Evolutionary conservation across 2,888 invertebrate genomes (phyloP).

Genomic region (Xanthorhoe designata): DNA sequence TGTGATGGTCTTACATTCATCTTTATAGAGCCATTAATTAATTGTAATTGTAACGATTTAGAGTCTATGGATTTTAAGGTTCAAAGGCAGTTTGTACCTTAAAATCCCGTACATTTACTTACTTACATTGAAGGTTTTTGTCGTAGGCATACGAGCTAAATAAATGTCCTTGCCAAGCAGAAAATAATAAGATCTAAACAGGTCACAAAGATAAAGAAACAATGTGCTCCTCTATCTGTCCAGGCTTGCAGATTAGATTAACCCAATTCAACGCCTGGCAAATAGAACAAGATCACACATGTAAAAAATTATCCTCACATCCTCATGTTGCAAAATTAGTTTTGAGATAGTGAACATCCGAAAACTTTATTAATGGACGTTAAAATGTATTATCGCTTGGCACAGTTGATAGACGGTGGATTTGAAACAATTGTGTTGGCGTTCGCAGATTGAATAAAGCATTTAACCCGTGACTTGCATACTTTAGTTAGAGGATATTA

Average conservation of each 20-base stretch:
- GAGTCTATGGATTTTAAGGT: too few species aligned
- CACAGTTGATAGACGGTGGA: conserved; percentile 43
- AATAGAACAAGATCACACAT: conserved; percentile 40
- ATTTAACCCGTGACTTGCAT: conserved; percentile 70
- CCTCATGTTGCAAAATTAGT: conserved; percentile 46
- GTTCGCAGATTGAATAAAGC: conserved; percentile 77
- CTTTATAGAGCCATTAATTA: not conserved
- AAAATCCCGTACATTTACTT: too few species aligned
- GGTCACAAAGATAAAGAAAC: conserved; percentile 7
- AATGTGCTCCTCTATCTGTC: conserved; percentile 10
- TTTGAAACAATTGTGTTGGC: conserved; percentile 74
- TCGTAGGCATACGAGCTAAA: not conserved
- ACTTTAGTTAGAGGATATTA: conserved; percentile 26
- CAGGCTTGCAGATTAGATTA: conserved; percentile 35
- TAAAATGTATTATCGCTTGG: conserved; percentile 54
- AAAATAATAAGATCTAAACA: conserved; percentile 1
- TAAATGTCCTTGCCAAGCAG: not conserved
- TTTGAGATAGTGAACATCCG: conserved; percentile 40
- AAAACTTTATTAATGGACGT: conserved; percentile 45
- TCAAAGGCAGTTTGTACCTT: too few species aligned
- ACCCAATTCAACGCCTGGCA: conserved; percentile 38
- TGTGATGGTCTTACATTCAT: not conserved
- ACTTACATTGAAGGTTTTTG: not conserved
- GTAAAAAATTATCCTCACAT: conserved; percentile 41
- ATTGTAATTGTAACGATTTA: too few species aligned